Evolutionary conservation across 2,888 invertebrate genomes (phyloP).

Genomic region (Hydriomena furcata): DNA sequence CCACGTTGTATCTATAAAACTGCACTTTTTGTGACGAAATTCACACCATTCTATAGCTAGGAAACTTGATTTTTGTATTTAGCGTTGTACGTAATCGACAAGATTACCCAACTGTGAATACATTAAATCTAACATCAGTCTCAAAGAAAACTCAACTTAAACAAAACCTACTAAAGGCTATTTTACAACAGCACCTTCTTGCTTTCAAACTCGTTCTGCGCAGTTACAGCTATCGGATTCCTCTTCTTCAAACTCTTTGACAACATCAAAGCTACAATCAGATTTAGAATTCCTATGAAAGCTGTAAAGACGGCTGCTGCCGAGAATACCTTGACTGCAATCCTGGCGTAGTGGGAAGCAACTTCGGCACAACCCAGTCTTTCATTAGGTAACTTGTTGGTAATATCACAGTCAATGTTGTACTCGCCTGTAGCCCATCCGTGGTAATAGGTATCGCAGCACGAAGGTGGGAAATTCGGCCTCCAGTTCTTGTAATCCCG

Average conservation of each 20-base stretch:
- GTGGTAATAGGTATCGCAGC: conserved; percentile 71
- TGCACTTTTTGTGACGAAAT: conserved; percentile 12
- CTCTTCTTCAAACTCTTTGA: conserved; percentile 50
- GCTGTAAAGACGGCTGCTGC: conserved; percentile 59
- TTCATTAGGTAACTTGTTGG: conserved; percentile 72
- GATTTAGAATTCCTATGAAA: conserved; percentile 54
- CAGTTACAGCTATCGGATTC: conserved; percentile 48
- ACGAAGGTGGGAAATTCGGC: conserved; percentile 65
- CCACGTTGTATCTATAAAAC: background rate
- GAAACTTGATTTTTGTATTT: background rate
- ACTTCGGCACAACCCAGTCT: conserved; percentile 70
- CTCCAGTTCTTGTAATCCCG: conserved; percentile 72
- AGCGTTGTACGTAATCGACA: conserved; percentile 1
- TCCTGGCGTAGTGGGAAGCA: conserved; percentile 62
- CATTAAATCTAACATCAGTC: conserved; percentile 17
- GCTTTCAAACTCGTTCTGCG: conserved; percentile 64
- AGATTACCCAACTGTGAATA: conserved; percentile 6
- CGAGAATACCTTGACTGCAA: conserved; percentile 60
- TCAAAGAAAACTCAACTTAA: conserved; percentile 9
- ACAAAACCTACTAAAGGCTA: conserved; percentile 8
- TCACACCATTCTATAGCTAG: background rate
- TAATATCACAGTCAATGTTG: conserved; percentile 65
- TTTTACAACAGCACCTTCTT: conserved; percentile 64
- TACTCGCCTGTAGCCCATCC: conserved; percentile 64
- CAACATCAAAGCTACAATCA: conserved; percentile 52